Evolutionary conservation across 2,888 invertebrate species (phyloP).

Genomic region (Campaea margaritaria): DNA sequence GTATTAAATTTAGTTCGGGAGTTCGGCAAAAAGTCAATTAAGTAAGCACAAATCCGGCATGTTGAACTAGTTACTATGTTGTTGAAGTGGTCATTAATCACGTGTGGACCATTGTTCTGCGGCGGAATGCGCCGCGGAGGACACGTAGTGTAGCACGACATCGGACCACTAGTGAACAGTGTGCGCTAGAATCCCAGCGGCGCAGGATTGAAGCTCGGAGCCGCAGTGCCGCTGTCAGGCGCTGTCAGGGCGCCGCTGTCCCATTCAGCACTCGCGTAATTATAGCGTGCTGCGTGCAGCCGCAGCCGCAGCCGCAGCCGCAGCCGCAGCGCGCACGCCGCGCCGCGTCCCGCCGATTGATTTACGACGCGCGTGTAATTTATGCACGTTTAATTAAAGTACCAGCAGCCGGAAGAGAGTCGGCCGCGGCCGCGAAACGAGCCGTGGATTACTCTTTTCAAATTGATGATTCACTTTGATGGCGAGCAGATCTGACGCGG

Average conservation of each 20-base stretch:
- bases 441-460: conserved; percentile 32
- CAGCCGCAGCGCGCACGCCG: conserved; percentile 37
- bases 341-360: conserved; percentile 64
- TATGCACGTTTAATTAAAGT: conserved; percentile 81
- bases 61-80: no score
- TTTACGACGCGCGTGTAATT: conserved; percentile 70
- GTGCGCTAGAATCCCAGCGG: conserved; percentile 56
- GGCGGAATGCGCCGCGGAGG: conserved; percentile 15
- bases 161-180: conserved; percentile 25
- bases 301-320: conserved; percentile 43
- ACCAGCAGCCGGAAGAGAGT: conserved; percentile 71
- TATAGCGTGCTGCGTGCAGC: conserved; percentile 45
- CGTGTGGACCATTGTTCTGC: conserved; percentile 3
- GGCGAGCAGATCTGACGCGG: conserved; percentile 20
- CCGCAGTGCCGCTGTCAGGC: not conserved
- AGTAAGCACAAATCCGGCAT: no score
- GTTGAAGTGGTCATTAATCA: not conserved
- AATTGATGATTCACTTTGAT: conserved; percentile 48
- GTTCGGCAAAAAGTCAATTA: no score
- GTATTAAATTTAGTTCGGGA: no score
- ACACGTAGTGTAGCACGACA: conserved; percentile 9
- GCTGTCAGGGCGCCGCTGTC: conserved; percentile 14
- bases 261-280: conserved; percentile 61
- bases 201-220: conserved; percentile 60
- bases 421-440: conserved; percentile 32